Percentiles rank a stretch among this genome's conserved stretches.
phyloP scores from a whole-genome alignment of 2,113 vertebrate genomes.

The Pelmatolapia mariae region DNA sequence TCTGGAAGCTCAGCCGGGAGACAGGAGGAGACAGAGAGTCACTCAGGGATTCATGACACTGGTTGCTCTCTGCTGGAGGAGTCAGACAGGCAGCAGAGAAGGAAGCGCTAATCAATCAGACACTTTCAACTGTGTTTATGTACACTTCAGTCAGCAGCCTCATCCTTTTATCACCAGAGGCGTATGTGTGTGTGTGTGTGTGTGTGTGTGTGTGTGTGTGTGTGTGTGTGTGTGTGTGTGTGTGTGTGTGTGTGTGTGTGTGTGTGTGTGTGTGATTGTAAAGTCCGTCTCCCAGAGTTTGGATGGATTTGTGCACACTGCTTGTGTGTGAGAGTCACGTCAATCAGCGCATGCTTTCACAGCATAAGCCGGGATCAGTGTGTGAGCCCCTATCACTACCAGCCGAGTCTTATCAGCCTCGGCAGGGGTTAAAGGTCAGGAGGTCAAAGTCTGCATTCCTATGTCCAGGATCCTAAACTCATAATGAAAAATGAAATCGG shows the following conservation, averaged over 20 bases:
- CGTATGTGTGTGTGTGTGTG: background rate
- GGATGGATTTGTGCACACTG: background rate
- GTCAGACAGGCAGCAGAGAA: background rate
- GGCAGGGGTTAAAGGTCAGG: conserved; percentile 18
- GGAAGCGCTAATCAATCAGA: conserved; percentile 24
- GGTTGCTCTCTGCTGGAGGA: background rate
- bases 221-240: background rate
- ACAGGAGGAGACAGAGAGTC: background rate
- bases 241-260: background rate
- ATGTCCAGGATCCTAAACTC: background rate
- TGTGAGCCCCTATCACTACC: conserved; percentile 15
- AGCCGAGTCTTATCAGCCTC: conserved; percentile 26
- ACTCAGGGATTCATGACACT: background rate
- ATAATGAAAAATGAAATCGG: background rate
- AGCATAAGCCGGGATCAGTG: background rate
- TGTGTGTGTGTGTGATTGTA: background rate
- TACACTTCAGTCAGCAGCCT: conserved; percentile 17
- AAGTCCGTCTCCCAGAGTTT: background rate
- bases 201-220: background rate
- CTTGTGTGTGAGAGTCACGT: background rate
- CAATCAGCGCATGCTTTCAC: background rate
- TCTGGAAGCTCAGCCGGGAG: background rate
- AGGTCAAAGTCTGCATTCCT: conserved; percentile 46
- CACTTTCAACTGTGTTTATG: conserved; percentile 27
- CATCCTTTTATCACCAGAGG: background rate